Base-by-base conservation (phyloP, 2,113 vertebrate species). In the Triplophysa siluroides region DNA sequence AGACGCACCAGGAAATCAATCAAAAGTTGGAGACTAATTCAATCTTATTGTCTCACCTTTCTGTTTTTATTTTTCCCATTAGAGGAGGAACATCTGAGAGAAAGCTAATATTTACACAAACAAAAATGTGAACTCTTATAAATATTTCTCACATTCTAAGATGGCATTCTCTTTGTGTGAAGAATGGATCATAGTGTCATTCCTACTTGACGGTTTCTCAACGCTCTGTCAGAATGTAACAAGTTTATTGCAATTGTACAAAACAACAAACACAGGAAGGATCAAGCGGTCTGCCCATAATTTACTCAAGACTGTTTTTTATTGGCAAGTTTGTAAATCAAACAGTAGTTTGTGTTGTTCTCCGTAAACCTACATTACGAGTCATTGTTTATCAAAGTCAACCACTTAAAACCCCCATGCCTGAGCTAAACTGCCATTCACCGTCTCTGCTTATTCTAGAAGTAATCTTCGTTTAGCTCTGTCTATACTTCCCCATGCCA, bases 391-490 rank as follows among this genome's bases (percentile, higher is more conserved):
- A 72, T 71, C 41, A 60, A 64, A 79, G 41, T 3, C 52, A 78
- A 38, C 60, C 62, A 68, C 70, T 43, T 74, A 65, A 78, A 74
- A 71, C 41, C 68, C 43, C 67, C 18, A 4, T 10, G 41, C 45
- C 16, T 47, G 58, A 23, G 18, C 38, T 78, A 68, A 73, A 62
- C 38, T 74, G 69, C 69, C 54, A 52, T 38, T 66, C 47, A 69
- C 60, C 11, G 68, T 45, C 72, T 62, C 21, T 75, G 58, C 41
- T 75, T 75, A 75, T 75, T 75, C 58, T 63, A 43, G 58, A 47
- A 23, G 23, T 75, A 81, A 76, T 71, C 70, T 67, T 12, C n/a
- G 62, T 75, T 75, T 63, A 63, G 58, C 58, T 75, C 58, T 74
- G 43, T 19, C 72, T 75, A 62, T 62, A 26, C 2, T 1, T 23